Conservation (phyloP, 2,797 vertebrate genomes). For the Remorina albescens region DNA sequence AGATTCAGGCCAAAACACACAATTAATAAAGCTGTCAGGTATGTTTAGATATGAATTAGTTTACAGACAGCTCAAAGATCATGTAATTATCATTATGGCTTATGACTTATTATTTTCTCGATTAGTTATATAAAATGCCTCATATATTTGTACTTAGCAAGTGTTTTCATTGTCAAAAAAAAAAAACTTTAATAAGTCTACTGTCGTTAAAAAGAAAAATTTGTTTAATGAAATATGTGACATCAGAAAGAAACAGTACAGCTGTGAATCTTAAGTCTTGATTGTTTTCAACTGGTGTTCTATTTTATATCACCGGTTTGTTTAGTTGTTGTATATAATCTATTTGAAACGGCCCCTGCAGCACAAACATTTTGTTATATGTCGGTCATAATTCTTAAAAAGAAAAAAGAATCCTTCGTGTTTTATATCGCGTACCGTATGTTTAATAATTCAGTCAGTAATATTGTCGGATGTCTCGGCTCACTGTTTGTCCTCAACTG, state of each 20-base stretch:
- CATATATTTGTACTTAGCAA: too few species aligned
- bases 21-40: neutral
- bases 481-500: neutral
- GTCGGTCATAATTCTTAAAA: too few species aligned
- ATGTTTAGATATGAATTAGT: neutral
- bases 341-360: neutral
- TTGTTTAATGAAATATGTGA: neutral
- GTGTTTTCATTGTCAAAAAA: too few species aligned
- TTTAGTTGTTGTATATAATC: neutral
- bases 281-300: neutral
- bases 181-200: too few species aligned
- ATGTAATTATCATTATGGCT: neutral
- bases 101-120: too few species aligned
- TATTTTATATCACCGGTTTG: neutral
- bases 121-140: too few species aligned
- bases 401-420: neutral
- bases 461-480: neutral
- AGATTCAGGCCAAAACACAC: neutral
- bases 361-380: neutral
- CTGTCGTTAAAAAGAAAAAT: too few species aligned
- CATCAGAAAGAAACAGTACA: neutral
- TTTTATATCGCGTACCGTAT: too few species aligned
- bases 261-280: neutral
- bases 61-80: neutral
- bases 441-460: neutral